Evolutionary conservation across 2,113 vertebrate genomes (phyloP), one percentile per base, ranked within the genome.

Genomic region (Coracopsis vasa): DNA sequence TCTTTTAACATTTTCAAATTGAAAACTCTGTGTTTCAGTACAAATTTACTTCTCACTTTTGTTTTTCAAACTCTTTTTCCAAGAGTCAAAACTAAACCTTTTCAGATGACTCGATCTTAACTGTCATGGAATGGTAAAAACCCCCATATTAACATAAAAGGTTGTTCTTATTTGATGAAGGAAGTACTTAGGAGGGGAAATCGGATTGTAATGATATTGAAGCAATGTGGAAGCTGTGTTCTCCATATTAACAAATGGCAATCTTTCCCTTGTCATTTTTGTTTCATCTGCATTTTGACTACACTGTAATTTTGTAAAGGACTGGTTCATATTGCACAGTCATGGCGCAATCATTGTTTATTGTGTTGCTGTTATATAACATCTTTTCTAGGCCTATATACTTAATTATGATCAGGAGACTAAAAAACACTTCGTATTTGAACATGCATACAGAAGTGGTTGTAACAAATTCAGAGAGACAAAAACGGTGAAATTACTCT

Each of bases 361-460:
- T 65, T 91, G 88, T 74, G 72, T 48, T 80, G 69, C 24, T 90
- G 72, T 94, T 93, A 92, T 50, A 80, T 67, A 96, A 88, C n/a
- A 80, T 37, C 90, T 92, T 92, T 80, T 92, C 86, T 47, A 88
- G 82, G 95, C 3, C 8, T 94, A 80, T 51, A 18, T 44, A 51
- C 69, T 74, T 90, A 64, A 80, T 74, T 58, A 50, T 67, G 75
- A 95, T 78, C 56, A 60, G 45, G 28, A 88, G 82, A 94, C 94
- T 86, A 51, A 94, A 73, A 73, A 45, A 23, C 5, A 42, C 4
- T 28, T 47, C 1, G 0, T 58, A 50, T 21, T 25, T 10, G 73
- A 86, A 56, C 47, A 42, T 1, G 4, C 53, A 41, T 4, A 29
- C 17, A 60, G 54, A 77, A 88, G 62, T 8, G 37, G 58, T 37